phyloP scores from a whole-genome alignment of 1,140 invertebrate species.

The Limonius californicus region DNA sequence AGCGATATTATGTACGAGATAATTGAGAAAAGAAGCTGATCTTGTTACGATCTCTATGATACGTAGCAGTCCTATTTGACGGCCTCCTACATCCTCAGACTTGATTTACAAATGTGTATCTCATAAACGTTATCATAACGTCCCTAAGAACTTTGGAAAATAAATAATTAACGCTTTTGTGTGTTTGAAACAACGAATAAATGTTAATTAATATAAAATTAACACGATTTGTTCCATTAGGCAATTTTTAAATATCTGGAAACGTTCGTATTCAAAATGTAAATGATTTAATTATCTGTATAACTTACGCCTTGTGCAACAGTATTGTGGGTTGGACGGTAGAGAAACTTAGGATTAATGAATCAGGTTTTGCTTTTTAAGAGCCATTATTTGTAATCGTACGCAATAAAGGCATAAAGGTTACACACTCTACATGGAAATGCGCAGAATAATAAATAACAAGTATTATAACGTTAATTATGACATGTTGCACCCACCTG shows the following conservation, averaged over 20 bases:
- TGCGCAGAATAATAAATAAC: constrained; percentile 8
- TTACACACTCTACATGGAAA: not conserved
- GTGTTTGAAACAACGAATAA: not conserved
- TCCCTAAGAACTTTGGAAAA: not conserved
- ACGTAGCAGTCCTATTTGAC: too few relatives aligned
- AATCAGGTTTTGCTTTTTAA: not conserved
- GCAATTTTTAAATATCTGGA: too few relatives aligned
- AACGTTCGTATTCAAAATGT: too few relatives aligned
- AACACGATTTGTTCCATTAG: too few relatives aligned
- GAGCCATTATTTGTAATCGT: not conserved
- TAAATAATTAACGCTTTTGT: too few relatives aligned
- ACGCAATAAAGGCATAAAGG: not conserved
- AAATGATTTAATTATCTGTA: too few relatives aligned
- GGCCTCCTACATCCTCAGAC: too few relatives aligned
- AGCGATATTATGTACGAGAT: too few relatives aligned
- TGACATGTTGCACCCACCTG: not conserved
- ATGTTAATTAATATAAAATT: not conserved
- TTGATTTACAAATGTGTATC: too few relatives aligned
- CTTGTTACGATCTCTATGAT: too few relatives aligned
- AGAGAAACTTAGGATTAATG: not conserved
- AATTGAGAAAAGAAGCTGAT: too few relatives aligned
- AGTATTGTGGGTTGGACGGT: not conserved
- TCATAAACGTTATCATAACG: too few relatives aligned
- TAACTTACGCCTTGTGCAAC: not conserved
- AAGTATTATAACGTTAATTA: constrained; percentile 9